Base-by-base conservation (phyloP, 2,888 invertebrate species). In the Tanytarsus gracilentus region DNA sequence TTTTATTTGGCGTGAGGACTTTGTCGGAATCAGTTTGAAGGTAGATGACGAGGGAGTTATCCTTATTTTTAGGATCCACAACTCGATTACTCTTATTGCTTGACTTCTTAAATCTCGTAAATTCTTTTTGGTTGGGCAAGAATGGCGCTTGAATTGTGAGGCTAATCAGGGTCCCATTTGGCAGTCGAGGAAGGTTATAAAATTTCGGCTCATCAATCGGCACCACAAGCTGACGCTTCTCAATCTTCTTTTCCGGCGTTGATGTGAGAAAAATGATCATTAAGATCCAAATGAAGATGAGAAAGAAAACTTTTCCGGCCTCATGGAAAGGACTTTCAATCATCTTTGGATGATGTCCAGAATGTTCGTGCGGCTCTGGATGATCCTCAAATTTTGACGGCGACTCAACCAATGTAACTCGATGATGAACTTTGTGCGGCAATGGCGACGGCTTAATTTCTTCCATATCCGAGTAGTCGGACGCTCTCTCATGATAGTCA, bases 101-200 rank as follows among this genome's bases (percentile, higher is more conserved):
- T 6, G 2, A 2, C 7, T 26, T n/a, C n/a, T n/a, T n/a, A n/a
- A n/a, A n/a, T 6, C 51, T 16, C 6, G 29, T 48, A 27, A 40
- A 48, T 48, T 44, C 58, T 30, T 18, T 30, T 30, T 40, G 48
- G 16, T 72, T 66, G 1, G 79, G 78, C 21, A 80, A 65, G 49
- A 82, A 71, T 1, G 79, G 76, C 21, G 81, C 81, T 66, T 76
- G 75, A 8, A 82, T 63, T 1, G 68, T 70, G 1, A 82, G 65
- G 26, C 69, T 68, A 23, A 82, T 67, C 62, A 74, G 72, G 61
- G 71, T 68, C 59, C 68, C 69, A 9, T 64, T 65, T 8, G 72
- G 69, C 9, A 62, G 51, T 39, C 67, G 65, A 4, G 66, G 56
- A 33, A 69, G 64, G 48, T 65, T 63, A 59, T 67, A 69, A 30